Percentiles rank a stretch among this genome's conserved stretches.
These are phyloP conservation scores for Drosophila niveifrons DNA, from an alignment of 2,888 invertebrate genomes.

Conservation along the genomic window DNA sequence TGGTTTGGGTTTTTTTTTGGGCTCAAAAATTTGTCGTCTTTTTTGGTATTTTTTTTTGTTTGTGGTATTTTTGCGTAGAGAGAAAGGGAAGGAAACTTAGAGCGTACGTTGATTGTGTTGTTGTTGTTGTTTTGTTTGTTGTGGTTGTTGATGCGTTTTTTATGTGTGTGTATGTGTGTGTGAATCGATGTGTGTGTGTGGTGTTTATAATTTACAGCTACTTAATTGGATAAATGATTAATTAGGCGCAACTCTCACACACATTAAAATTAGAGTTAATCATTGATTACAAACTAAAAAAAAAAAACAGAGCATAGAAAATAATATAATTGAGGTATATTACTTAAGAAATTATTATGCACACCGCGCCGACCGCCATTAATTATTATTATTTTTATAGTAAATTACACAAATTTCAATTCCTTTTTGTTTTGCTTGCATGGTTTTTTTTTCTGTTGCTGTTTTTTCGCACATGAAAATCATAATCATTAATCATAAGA, in stretches of 20 bases:
- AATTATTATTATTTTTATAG: conserved; percentile 24
- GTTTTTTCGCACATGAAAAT: conserved; percentile 42
- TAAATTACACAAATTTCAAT: conserved; percentile 36
- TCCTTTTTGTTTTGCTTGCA: background rate
- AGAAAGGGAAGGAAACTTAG: conserved; percentile 5
- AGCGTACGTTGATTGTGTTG: conserved; percentile 8
- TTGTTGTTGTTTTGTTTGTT: conserved; percentile 7
- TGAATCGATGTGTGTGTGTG: conserved; percentile 8
- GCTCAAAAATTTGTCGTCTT: conserved; percentile 61
- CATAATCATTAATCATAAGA: conserved; percentile 14
- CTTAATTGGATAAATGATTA: conserved; percentile 48
- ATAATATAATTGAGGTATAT: conserved; percentile 31
- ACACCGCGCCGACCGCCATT: conserved; percentile 59
- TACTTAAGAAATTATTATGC: conserved; percentile 41
- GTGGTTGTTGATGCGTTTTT: conserved; percentile 7
- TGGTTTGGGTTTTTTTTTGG: conserved; percentile 75
- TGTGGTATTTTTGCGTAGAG: conserved; percentile 22
- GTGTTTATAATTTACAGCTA: conserved; percentile 55
- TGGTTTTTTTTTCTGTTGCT: background rate
- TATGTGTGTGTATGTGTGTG: conserved; percentile 16
- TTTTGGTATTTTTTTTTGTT: conserved; percentile 42
- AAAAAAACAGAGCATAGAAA: too few relatives aligned
- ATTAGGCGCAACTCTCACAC: conserved; percentile 53
- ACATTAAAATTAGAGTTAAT: conserved; percentile 54
- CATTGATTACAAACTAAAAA: conserved; percentile 16